Conservation (phyloP, 2,113 vertebrate genomes). For the Apeltes quadracus region DNA sequence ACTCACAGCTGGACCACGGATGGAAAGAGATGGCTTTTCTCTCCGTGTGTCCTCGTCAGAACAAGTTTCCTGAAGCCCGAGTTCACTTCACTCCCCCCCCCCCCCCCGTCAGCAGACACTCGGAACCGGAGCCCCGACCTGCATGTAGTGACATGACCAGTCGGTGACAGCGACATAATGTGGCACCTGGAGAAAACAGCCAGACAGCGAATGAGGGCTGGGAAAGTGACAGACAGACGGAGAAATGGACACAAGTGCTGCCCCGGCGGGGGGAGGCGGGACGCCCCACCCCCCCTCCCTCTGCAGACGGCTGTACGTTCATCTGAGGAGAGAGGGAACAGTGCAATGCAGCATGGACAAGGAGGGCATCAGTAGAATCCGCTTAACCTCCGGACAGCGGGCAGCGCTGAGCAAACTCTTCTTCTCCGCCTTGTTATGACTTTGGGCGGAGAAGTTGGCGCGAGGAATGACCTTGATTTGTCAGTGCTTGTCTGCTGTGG, state of each 20-base stretch:
- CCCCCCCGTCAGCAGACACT: constrained; percentile 63
- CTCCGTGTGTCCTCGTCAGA: constrained; percentile 28
- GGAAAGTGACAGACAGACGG: constrained; percentile 49
- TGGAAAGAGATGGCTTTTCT: not conserved
- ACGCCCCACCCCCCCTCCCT: constrained; percentile 13
- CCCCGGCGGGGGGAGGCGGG: constrained; percentile 25
- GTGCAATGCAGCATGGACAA: constrained; percentile 47
- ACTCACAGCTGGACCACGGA: constrained; percentile 3
- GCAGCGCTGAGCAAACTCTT: constrained; percentile 50
- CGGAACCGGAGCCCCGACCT: constrained; percentile 53
- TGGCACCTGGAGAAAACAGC: constrained; percentile 58
- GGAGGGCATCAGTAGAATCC: constrained; percentile 33
- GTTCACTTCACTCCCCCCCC: constrained; percentile 67
- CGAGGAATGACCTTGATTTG: constrained; percentile 30
- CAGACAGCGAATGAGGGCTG: constrained; percentile 41
- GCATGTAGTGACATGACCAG: constrained; percentile 66
- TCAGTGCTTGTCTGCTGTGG: constrained; percentile 20
- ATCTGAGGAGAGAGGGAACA: constrained; percentile 41
- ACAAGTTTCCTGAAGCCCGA: constrained; percentile 27
- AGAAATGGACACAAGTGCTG: constrained; percentile 46
- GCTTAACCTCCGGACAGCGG: constrained; percentile 27
- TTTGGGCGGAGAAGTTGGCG: constrained; percentile 37
- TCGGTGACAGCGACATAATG: constrained; percentile 65
- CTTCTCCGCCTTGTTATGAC: constrained; percentile 42
- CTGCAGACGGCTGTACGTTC: constrained; percentile 48